These are phyloP conservation scores for Drosophila setifemur DNA, from an alignment of 1,140 invertebrate genomes.

Conservation along the genomic window DNA sequence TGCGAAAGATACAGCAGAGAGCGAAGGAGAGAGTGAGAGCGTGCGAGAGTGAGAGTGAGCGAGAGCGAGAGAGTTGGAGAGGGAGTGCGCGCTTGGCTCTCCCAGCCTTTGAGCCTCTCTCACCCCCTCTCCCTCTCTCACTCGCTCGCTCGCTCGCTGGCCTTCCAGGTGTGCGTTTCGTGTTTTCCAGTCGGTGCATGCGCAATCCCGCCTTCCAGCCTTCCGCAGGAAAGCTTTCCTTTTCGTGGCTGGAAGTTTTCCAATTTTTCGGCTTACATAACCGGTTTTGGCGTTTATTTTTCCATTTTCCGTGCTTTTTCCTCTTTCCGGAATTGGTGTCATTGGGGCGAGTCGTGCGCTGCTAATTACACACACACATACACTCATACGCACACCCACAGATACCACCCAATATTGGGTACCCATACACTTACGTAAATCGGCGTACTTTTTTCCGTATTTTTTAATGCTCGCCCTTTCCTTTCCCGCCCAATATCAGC, in stretches of 20 bases:
- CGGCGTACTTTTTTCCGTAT: constrained; percentile 1
- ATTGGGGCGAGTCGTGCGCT: constrained; percentile 56
- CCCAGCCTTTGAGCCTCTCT: neutral
- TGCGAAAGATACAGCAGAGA: too few relatives aligned
- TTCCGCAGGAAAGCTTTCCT: constrained; percentile 57
- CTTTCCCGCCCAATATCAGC: neutral
- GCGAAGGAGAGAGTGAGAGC: too few relatives aligned
- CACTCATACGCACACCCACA: constrained; percentile 4
- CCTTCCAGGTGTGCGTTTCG: constrained; percentile 43
- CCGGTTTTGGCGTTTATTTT: constrained; percentile 63
- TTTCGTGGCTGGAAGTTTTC: constrained; percentile 58
- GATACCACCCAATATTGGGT: too few relatives aligned
- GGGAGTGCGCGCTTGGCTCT: neutral
- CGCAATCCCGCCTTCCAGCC: constrained; percentile 30
- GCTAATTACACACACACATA: constrained; percentile 58
- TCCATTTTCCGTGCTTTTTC: constrained; percentile 18
- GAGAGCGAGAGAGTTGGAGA: too few relatives aligned
- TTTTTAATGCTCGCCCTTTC: constrained; percentile 5
- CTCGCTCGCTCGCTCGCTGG: too few relatives aligned
- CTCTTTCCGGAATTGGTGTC: constrained; percentile 67
- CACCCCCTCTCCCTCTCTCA: neutral
- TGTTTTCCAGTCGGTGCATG: constrained; percentile 22
- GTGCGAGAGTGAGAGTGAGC: too few relatives aligned
- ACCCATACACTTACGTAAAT: constrained; percentile 10
- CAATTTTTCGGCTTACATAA: constrained; percentile 73